phyloP scores from a whole-genome alignment of 1,140 invertebrate species.

The Drosophila seguyi region DNA sequence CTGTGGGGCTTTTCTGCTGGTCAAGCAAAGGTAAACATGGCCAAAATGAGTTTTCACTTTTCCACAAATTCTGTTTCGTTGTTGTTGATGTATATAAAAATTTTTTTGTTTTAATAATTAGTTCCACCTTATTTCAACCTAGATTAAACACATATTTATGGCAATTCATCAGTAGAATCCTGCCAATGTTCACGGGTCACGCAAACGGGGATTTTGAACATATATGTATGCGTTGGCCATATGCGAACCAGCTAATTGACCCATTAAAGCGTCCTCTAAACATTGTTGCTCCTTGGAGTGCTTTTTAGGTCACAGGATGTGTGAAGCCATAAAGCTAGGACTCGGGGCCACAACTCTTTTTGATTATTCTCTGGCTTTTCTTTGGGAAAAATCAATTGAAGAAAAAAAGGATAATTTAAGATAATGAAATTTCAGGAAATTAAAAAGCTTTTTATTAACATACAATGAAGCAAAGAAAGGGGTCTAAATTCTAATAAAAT shows the following conservation, averaged over 20 bases:
- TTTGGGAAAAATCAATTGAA: background rate
- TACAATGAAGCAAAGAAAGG: background rate
- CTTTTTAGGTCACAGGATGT: slow-evolving; percentile 40
- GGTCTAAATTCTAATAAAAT: background rate
- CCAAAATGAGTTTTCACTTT: slow-evolving; percentile 40
- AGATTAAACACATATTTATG: slow-evolving; percentile 39
- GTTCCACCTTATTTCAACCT: slow-evolving; percentile 10
- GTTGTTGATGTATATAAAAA: background rate
- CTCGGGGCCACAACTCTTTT: background rate
- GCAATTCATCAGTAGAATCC: slow-evolving; percentile 9
- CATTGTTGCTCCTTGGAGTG: slow-evolving; percentile 36
- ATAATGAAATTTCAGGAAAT: background rate
- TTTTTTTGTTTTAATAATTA: slow-evolving; percentile 33
- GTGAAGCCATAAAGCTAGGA: slow-evolving; percentile 37
- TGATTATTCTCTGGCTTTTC: slow-evolving; percentile 9
- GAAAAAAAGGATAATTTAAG: too few relatives aligned
- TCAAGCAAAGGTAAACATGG: slow-evolving; percentile 45
- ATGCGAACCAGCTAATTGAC: slow-evolving; percentile 46
- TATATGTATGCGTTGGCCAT: too few relatives aligned
- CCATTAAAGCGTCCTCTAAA: slow-evolving; percentile 30
- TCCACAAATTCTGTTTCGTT: background rate
- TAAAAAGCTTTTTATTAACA: background rate
- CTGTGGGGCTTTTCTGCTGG: slow-evolving; percentile 32
- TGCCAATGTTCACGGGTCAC: slow-evolving; percentile 38
- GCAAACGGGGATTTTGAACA: slow-evolving; percentile 22